These are phyloP conservation scores for Craseonycteris thonglongyai DNA, from an alignment of 2,113 vertebrate species.

Conservation along the genomic window DNA sequence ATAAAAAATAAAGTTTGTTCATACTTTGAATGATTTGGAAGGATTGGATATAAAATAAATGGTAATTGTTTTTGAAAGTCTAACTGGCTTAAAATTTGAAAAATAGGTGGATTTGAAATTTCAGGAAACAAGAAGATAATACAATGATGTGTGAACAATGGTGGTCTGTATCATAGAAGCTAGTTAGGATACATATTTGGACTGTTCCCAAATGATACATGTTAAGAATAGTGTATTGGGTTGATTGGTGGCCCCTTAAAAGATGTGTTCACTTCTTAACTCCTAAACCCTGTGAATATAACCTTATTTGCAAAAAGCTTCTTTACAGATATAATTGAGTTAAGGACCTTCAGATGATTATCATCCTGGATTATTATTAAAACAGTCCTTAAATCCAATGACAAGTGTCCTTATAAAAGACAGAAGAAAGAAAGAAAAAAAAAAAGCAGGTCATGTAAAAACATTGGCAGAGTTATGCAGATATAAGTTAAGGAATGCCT, in stretches of 20 bases:
- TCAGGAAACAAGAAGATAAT: neutral
- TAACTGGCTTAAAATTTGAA: neutral
- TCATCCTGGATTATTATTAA: neutral
- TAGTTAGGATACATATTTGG: neutral
- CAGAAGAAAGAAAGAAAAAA: neutral
- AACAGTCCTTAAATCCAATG: neutral
- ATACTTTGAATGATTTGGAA: neutral
- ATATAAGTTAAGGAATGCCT: neutral
- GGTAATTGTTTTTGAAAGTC: neutral
- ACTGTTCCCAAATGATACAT: neutral
- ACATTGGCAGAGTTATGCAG: neutral
- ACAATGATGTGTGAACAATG: neutral
- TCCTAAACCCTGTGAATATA: neutral
- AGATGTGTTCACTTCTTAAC: neutral
- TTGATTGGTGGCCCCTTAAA: neutral
- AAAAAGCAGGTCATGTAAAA: neutral
- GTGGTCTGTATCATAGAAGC: neutral
- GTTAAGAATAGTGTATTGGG: neutral
- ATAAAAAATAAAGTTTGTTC: neutral
- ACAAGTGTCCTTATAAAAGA: neutral
- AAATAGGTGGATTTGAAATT: neutral
- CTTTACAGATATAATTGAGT: neutral
- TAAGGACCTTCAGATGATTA: neutral
- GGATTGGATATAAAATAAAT: neutral
- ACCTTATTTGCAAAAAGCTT: neutral